phyloP scores from a whole-genome alignment of 2,888 invertebrate genomes.

The Germaria angustata region DNA sequence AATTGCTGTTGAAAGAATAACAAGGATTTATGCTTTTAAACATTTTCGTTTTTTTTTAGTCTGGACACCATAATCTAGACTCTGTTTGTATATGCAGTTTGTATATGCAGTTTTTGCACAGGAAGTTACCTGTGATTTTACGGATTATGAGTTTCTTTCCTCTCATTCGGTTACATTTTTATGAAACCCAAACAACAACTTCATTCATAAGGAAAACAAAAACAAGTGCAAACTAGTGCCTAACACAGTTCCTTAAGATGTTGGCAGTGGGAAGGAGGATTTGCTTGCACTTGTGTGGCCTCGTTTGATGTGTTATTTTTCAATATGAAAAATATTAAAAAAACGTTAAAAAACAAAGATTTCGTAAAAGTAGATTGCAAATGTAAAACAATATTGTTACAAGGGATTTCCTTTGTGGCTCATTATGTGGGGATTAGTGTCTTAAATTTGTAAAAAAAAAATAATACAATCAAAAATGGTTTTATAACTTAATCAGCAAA shows the following conservation, averaged over 20 bases:
- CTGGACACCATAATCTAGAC: constrained; percentile 26
- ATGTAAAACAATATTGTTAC: constrained; percentile 29
- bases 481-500: constrained; percentile 44
- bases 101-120: constrained; percentile 56
- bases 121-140: constrained; percentile 66
- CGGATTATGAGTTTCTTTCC: constrained; percentile 61
- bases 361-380: constrained; percentile 28
- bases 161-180: constrained; percentile 15
- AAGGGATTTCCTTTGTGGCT: constrained; percentile 52
- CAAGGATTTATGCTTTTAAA: constrained; percentile 63
- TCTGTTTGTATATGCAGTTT: too few species aligned
- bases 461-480: not conserved
- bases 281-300: constrained; percentile 65
- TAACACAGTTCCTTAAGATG: constrained; percentile 15
- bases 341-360: constrained; percentile 13
- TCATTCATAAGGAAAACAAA: constrained; percentile 52
- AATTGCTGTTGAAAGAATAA: constrained; percentile 58
- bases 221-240: constrained; percentile 53
- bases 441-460: not conserved
- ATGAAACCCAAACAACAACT: not conserved
- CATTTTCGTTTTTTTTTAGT: not conserved
- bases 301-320: constrained; percentile 61
- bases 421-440: constrained; percentile 60
- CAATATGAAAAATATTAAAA: constrained; percentile 18
- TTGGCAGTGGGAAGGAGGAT: constrained; percentile 5